Conservation (phyloP, 2,113 vertebrate genomes). For the Tursiops truncatus region DNA sequence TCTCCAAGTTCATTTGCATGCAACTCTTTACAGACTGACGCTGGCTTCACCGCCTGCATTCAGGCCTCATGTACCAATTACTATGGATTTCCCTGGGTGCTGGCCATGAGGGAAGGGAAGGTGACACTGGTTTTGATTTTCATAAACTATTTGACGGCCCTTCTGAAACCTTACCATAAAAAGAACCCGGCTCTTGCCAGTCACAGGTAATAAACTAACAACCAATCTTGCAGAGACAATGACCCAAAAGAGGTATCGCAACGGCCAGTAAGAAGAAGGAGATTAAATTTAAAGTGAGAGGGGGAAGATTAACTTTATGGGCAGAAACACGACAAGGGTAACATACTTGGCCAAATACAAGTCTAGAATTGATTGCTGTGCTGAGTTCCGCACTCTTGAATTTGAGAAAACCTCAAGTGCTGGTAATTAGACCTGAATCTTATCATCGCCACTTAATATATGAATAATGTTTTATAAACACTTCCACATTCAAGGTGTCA, state of each 20-base stretch:
- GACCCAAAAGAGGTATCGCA: neutral
- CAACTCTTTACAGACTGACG: neutral
- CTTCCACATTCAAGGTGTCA: slow-evolving; percentile 64
- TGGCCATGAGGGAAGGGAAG: neutral
- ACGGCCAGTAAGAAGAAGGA: slow-evolving; percentile 13
- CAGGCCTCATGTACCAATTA: neutral
- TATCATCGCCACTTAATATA: slow-evolving; percentile 65
- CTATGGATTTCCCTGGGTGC: neutral
- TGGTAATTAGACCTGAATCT: slow-evolving; percentile 69
- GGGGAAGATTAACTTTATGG: slow-evolving; percentile 43
- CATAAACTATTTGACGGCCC: neutral
- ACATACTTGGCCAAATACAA: slow-evolving; percentile 43
- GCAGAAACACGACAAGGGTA: slow-evolving; percentile 41
- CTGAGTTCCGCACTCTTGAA: slow-evolving; percentile 52
- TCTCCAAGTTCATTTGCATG: neutral
- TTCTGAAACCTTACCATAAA: slow-evolving; percentile 45
- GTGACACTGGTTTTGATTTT: slow-evolving; percentile 20
- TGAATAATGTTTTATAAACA: slow-evolving; percentile 74
- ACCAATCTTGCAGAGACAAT: slow-evolving; percentile 4
- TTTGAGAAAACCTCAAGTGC: slow-evolving; percentile 62
- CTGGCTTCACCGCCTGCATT: neutral
- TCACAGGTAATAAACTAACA: slow-evolving; percentile 35
- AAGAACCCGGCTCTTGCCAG: slow-evolving; percentile 14
- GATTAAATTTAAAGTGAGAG: slow-evolving; percentile 48
- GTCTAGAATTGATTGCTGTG: slow-evolving; percentile 36